Evolutionary conservation across 92 coral and sea anemone species (phyloP).

Genomic region (Phenganax subtilis): DNA sequence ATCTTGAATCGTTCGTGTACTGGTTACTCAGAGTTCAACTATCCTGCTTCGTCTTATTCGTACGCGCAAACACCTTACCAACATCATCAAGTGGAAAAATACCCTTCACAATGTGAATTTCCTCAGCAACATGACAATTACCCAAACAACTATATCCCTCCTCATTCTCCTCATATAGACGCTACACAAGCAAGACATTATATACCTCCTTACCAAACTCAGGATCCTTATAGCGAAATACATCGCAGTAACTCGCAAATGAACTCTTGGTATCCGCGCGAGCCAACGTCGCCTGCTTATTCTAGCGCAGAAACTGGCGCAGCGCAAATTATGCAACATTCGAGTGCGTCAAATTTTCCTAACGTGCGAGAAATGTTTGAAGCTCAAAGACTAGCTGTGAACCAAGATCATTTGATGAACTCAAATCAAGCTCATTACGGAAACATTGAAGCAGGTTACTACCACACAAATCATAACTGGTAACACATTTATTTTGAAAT

Average conservation of each 20-base stretch:
- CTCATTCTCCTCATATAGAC: slow-evolving; percentile 11
- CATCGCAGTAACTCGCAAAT: slow-evolving; percentile 18
- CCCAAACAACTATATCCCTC: slow-evolving; percentile 30
- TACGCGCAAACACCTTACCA: slow-evolving; percentile 18
- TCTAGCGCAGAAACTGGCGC: slow-evolving; percentile 2
- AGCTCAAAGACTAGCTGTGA: slow-evolving; percentile 77
- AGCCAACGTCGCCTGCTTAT: slow-evolving; percentile 25
- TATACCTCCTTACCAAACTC: slow-evolving; percentile 8
- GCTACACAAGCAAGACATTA: slow-evolving; percentile 12
- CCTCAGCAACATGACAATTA: slow-evolving; percentile 20
- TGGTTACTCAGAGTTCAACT: slow-evolving; percentile 12
- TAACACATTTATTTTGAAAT: slow-evolving; percentile 1
- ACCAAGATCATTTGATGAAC: slow-evolving; percentile 38
- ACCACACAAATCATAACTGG: slow-evolving; percentile 26
- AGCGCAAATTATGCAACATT: slow-evolving; percentile 43
- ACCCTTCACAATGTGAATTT: slow-evolving; percentile 27
- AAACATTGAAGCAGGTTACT: slow-evolving; percentile 30
- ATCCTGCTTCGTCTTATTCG: neutral
- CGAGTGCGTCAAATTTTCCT: slow-evolving; percentile 59
- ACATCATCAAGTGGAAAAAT: slow-evolving; percentile 19
- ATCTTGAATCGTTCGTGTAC: slow-evolving; percentile 21
- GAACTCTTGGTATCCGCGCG: slow-evolving; percentile 29
- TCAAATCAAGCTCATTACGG: slow-evolving; percentile 28
- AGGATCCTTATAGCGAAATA: slow-evolving; percentile 30
- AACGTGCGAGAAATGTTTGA: slow-evolving; percentile 99